Evolutionary conservation across 2,113 vertebrate genomes (phyloP).

Genomic region (Myrmecophaga tridactyla): DNA sequence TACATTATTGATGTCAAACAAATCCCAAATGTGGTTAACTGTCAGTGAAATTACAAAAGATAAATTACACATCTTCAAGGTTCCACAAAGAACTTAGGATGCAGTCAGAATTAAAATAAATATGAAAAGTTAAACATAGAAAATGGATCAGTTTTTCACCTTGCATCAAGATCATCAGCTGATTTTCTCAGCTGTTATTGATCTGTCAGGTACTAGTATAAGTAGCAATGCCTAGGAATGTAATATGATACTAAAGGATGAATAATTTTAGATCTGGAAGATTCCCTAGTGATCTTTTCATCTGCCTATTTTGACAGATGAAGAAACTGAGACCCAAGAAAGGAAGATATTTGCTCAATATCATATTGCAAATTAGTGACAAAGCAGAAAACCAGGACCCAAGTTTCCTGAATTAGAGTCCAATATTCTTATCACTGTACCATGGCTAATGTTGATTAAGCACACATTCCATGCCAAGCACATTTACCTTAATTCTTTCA

Average conservation of each 20-base stretch:
- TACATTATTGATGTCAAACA: not conserved
- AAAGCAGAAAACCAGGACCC: slow-evolving; percentile 6
- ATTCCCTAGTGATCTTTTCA: not conserved
- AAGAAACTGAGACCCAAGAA: slow-evolving; percentile 19
- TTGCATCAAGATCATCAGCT: slow-evolving; percentile 3
- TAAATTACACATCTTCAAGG: not conserved
- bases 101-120: slow-evolving; percentile 16
- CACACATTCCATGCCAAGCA: not conserved
- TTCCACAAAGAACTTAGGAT: not conserved
- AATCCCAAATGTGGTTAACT: not conserved
- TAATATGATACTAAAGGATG: not conserved
- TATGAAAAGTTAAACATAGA: not conserved
- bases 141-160: not conserved
- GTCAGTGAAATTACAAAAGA: slow-evolving; percentile 4
- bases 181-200: not conserved
- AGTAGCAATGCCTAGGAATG: not conserved
- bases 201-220: slow-evolving; percentile 12
- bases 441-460: slow-evolving; percentile 29
- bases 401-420: slow-evolving; percentile 6
- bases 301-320: not conserved
- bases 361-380: not conserved
- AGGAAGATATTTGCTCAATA: not conserved
- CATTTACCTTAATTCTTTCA: slow-evolving; percentile 3
- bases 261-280: slow-evolving; percentile 23
- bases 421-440: not conserved